phyloP scores from a whole-genome alignment of 2,888 invertebrate genomes.

The Ellobium chinense region DNA sequence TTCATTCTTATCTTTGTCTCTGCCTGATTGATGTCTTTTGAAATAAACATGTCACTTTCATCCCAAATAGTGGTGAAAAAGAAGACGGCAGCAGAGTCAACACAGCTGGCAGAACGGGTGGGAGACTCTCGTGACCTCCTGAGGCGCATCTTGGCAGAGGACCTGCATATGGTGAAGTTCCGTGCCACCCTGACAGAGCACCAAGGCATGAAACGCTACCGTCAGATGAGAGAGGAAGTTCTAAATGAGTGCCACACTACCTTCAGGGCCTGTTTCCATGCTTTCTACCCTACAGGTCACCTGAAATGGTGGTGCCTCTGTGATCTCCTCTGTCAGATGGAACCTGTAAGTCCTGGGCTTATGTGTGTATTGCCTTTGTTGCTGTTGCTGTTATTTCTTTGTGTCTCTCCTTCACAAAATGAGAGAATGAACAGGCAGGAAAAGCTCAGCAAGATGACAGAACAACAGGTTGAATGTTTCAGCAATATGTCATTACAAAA shows the following conservation, averaged over 20 bases:
- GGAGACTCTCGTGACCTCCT: conserved; percentile 91
- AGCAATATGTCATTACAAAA: too few species aligned
- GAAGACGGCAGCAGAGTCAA: conserved; percentile 83
- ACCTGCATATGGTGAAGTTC: conserved; percentile 59
- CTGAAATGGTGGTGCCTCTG: conserved; percentile 96
- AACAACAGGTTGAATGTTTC: too few species aligned
- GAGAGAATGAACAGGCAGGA: too few species aligned
- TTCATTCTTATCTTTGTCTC: too few species aligned
- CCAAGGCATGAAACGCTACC: conserved; percentile 56
- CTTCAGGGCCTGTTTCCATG: conserved; percentile 94
- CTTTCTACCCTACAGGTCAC: conserved; percentile 95
- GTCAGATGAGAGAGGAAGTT: conserved; percentile 81
- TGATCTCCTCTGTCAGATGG: conserved; percentile 80
- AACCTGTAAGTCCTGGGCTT: conserved; percentile 66
- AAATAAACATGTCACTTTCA: too few species aligned
- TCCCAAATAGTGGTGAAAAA: conserved; percentile 59
- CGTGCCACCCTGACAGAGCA: conserved; percentile 59
- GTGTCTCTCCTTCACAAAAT: too few species aligned
- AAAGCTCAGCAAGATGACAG: too few species aligned
- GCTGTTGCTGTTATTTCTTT: too few species aligned
- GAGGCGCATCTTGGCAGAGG: conserved; percentile 89
- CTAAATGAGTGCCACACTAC: conserved; percentile 94
- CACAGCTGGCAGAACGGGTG: conserved; percentile 90
- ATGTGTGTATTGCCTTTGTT: not conserved
- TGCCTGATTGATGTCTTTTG: too few species aligned